Evolutionary conservation across 2,888 invertebrate genomes (phyloP), one percentile per base, ranked within the genome.

Genomic region (Branchipolynoe longqiensis): DNA sequence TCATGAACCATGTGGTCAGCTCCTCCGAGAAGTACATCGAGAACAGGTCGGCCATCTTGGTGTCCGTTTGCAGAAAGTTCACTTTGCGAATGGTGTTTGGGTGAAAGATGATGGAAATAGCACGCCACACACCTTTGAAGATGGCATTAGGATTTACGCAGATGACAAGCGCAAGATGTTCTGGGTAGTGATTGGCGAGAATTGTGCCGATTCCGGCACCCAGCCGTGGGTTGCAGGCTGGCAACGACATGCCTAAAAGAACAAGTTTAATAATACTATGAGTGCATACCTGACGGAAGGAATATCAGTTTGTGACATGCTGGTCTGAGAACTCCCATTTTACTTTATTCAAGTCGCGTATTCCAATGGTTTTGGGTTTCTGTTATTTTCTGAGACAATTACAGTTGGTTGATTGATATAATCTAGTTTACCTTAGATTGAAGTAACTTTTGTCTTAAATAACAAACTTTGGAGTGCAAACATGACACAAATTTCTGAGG

Each of bases 121-220:
- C 93, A 69, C 90, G 90, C 92, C 92, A 93, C 18, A 93, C 91
- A 0, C 91, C 92, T 31, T 93, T 41, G 87, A 93, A 93, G 18
- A 93, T 85, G 0, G 91, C 86, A 81, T 90, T 92, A 88, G 92
- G 92, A 88, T 93, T 93, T 38, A 93, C 85, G 88, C 91, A 92
- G 84, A 93, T 90, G 82, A 91, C 92, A 69, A 90, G 85, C 4
- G 93, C 93, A 14, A 93, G 91, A n/a, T 92, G 87, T 87, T 93
- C 93, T n/a, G 93, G 93, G 86, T 93, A 93, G 85, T 91, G 91
- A 85, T 91, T 91, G 38, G 92, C 89, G 84, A 93, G 86, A 0
- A 92, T 86, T 86, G 92, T 92, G 14, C 91, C 90, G 25, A 91
- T 90, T 6, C 90, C 91, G 82, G 91, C 91, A 4, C 92, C 93